Evolutionary conservation across 2,888 invertebrate genomes (phyloP).

Genomic region (Vandiemenella viatica): DNA sequence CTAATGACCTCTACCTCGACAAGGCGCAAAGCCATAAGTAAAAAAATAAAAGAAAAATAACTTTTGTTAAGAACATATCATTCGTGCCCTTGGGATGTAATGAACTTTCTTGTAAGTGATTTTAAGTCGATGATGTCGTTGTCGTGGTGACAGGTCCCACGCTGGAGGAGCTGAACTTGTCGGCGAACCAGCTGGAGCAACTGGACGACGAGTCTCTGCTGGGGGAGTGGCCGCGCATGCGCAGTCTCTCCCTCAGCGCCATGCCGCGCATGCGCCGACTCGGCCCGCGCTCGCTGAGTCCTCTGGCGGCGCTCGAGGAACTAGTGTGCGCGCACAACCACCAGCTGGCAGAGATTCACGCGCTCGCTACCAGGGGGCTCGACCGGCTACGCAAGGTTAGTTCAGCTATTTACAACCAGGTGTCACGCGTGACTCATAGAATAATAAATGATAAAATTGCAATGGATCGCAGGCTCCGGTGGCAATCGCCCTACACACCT

Average conservation of each 20-base stretch:
- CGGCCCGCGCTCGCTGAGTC: not conserved
- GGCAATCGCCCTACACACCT: no score
- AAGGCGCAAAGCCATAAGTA: no score
- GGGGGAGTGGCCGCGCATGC: not conserved
- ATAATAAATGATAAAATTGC: no score
- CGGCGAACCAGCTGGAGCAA: not conserved
- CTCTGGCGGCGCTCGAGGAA: not conserved
- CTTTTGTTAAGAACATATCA: no score
- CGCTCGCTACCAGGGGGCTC: not conserved
- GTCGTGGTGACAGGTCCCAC: not conserved
- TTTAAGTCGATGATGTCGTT: no score
- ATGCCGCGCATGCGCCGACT: not conserved
- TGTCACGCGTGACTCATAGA: no score
- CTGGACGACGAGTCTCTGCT: not conserved
- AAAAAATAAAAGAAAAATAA: no score
- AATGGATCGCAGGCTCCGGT: no score
- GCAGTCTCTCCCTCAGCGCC: not conserved
- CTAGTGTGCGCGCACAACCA: not conserved
- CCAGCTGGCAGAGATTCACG: not conserved
- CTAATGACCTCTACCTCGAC: no score
- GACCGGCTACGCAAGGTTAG: not conserved
- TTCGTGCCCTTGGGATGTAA: no score
- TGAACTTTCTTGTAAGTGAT: no score
- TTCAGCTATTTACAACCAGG: no score
- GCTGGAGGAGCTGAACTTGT: not conserved